Base-by-base conservation (phyloP, 2,888 invertebrate species). In the Ischnus inquisitorius region DNA sequence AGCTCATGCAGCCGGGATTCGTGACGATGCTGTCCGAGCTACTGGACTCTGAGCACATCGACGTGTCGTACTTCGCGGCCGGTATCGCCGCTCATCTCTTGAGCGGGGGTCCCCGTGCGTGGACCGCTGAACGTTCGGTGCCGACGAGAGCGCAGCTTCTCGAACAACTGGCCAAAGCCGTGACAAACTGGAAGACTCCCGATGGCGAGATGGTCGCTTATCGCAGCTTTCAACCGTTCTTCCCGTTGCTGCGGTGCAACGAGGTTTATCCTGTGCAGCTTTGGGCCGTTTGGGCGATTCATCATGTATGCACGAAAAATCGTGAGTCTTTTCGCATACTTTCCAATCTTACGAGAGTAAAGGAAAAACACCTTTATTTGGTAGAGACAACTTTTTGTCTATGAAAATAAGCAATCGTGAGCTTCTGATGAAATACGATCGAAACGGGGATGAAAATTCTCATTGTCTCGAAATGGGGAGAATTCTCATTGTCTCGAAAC, bases 281-380 rank as follows among this genome's bases (percentile, higher is more conserved):
- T 77, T 97, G 97, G 97, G 97, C 97, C 12, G 95, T 96, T 3
- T 97, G 97, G 97, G 97, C 97, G 1, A 96, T 97, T 87, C 96
- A 96, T 90, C 97, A 97, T 91, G 97, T 97, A 75, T 96, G 96
- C 90, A 95, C 96, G n/a, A 96, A 96, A 91, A 96, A 96, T 92
- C 95, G 96, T 96, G 92, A 94, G 95, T 94, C 54, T 76, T 34
- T 39, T n/a, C 14, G 22, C 14, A 16, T 19, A 28, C 3, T 43
- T 62, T n/a, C 10, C 8, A 3, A 10, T 57, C 25, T 74, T 8
- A 6, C 5, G 1, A 34, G 34, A 34, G 5, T 34, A 3, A 34
- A 34, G 8, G 5, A 34, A 34, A 34, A 34, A 34, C 8, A 0
- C 6, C 4, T 46, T 46, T 1, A 46, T 10, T 46, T 51, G 8